A percentile compares a stretch with the other conserved stretches of the same genome.
Evolutionary conservation across 2,113 vertebrate species (phyloP).

Genomic region (pig (Sus scrofa)): T2T-Sscrofa CM000826.6:153329501-153330000

Average conservation of each 20-base stretch:
- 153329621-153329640: no score
- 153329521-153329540: neutral
- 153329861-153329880: neutral
- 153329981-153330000: neutral
- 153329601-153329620: neutral
- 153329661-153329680: neutral
- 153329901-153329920: neutral
- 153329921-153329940: neutral
- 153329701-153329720: neutral
- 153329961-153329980: neutral
- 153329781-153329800: neutral
- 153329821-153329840: fast-evolving
- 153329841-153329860: neutral
- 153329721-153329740: neutral
- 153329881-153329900: neutral
- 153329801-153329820: neutral
- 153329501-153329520: neutral
- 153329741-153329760: neutral
- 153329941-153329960: neutral
- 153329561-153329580: neutral
- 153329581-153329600: fast-evolving
- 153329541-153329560: neutral
- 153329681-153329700: neutral
- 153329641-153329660: neutral
- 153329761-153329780: neutral